Base-by-base conservation (phyloP, 2,888 invertebrate genomes). In the Volucella bombylans region DNA sequence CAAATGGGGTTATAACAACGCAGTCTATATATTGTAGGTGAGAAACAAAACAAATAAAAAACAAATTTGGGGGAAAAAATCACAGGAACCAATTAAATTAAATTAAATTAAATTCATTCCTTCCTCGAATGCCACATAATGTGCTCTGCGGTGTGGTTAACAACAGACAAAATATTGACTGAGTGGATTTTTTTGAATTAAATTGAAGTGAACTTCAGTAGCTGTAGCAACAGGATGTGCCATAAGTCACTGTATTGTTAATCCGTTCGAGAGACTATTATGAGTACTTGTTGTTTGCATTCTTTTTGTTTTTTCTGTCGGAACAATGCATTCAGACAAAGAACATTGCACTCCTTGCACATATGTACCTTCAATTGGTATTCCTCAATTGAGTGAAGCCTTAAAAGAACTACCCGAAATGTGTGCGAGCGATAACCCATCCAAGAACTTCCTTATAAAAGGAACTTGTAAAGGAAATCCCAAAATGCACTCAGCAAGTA, bases 91-190 rank as follows among this genome's bases (percentile, higher is more conserved):
- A 82, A 57, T 74, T 57, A 79, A 79, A 79, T 79, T 79, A 79
- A 79, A 79, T 79, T 79, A 74, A 79, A 52, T 79, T 55, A 74
- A 83, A 79, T 64, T 69, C 31, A 57, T 79, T 79, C 64, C 47
- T 62, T 69, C 59, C 73, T 62, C 55, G 61, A 14, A 38, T 43
- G 67, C 61, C 67, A 15, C 59, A 69, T 65, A 76, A 64, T 81
- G 57, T 68, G 74, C 12, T 52, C 78, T 73, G 76, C 41, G 18
- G 15, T 69, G 61, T 49, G 79, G 79, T 73, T 64, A 8, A 54
- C 71, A 49, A 23, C 6, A 18, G 11, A 12, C 31, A 78, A 69
- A 68, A 68, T 82, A 77, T 67, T 41, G 54, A n/a, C 4, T 6
- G 31, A 64, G 57, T 52, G 47, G 43, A 62, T 61, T 69, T 50